Conservation (phyloP, 2,797 vertebrate genomes). For the Anguilla marmorata region DNA sequence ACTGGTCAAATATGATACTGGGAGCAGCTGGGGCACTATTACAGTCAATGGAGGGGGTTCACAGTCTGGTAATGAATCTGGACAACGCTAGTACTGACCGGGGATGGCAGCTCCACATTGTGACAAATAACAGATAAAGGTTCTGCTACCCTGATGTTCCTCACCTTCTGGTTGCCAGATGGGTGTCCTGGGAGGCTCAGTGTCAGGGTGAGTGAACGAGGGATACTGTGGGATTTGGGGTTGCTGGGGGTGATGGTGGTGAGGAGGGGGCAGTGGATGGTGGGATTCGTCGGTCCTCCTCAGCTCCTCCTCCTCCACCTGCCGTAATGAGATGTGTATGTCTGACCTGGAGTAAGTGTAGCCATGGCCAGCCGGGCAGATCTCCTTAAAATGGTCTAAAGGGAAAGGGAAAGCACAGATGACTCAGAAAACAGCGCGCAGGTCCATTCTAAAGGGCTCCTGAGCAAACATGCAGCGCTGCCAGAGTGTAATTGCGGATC, state of each 20-base stretch:
- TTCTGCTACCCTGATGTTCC: background rate
- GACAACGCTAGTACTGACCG: background rate
- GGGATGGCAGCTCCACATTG: background rate
- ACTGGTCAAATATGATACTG: background rate
- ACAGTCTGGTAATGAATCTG: background rate
- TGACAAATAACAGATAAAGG: background rate
- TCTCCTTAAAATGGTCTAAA: constrained; percentile 78
- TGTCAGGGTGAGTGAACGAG: constrained; percentile 45
- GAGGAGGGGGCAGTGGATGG: constrained; percentile 58
- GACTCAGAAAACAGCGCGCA: constrained; percentile 38
- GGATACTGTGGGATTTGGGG: constrained; percentile 46
- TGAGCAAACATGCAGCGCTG: constrained; percentile 39
- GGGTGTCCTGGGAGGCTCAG: constrained; percentile 45
- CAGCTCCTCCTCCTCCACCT: constrained; percentile 82
- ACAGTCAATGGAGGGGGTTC: background rate
- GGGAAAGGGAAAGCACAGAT: constrained; percentile 41
- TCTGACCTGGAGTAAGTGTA: constrained; percentile 78
- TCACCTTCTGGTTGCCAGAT: constrained; percentile 46
- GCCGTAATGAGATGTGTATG: constrained; percentile 77
- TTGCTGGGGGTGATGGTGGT: constrained; percentile 49
- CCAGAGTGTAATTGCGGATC: constrained; percentile 51
- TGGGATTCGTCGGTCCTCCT: constrained; percentile 61
- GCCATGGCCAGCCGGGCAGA: constrained; percentile 78
- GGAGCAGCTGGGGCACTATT: background rate
- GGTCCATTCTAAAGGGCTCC: background rate